Evolutionary conservation across 2,113 vertebrate species (phyloP), one percentile per base, ranked within the genome.

Genomic region (Seriola rivoliana): DNA sequence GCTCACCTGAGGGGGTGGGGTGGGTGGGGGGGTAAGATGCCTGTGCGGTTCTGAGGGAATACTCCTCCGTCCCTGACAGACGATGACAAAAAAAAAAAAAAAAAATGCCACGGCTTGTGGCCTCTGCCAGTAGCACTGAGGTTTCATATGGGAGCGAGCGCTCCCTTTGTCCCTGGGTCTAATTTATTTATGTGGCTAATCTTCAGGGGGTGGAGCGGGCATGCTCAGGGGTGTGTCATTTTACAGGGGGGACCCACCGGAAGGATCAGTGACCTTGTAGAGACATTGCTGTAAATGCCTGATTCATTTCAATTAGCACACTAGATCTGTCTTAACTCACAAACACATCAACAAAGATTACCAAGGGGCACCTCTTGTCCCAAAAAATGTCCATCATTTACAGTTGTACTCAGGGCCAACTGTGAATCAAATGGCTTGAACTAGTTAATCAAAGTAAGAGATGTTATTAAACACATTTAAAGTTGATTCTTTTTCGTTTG

Each of bases 141-240:
- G 12, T 55, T 81, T 91, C 82, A 77, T 70, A 75, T 85, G 87
- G 86, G 84, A 58, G 75, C 67, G 12, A 64, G 62, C 60, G 81
- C 88, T 89, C 84, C 29, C 81, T 91, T 93, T 93, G 92, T 88
- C 71, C 82, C 63, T n/a, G 80, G 82, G 82, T 91, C 94, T 93
- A 93, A 92, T 93, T 92, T 93, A 92, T 94, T 93, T 92, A 92
- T 91, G 80, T 93, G 92, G 89, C 85, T 93, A 93, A 93, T 93
- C 89, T 92, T 89, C 88, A 91, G 89, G 90, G 91, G 88, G 92
- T 90, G 89, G 89, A 88, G 89, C 75, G 54, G 89, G 80, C 72
- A 67, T 86, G 86, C 90, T 93, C 83, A 89, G 87, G 89, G 86
- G 91, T 92, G 88, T 92, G 92, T 90, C 92, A 85, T 89, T 92